phyloP scores from a whole-genome alignment of 2,113 vertebrate species.

The Phaethornis superciliosus region DNA sequence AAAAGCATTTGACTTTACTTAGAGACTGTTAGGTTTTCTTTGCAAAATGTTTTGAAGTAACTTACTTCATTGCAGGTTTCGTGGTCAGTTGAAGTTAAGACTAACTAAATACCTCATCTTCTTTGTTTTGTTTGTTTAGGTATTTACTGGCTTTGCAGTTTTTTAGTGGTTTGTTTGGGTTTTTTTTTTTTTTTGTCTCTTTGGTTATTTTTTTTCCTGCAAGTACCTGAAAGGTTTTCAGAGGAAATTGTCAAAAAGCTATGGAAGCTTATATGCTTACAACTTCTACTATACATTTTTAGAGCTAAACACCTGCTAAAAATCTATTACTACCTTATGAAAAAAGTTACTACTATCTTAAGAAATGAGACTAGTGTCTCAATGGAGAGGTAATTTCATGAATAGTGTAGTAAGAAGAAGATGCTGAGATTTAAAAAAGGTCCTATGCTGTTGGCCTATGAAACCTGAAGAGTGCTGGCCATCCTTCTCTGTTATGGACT shows the following conservation, averaged over 20 bases:
- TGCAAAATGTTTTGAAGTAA: not conserved
- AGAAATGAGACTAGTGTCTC: not conserved
- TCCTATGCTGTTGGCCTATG: not conserved
- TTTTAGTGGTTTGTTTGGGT: no score
- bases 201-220: not conserved
- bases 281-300: not conserved
- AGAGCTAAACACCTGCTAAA: not conserved
- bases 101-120: not conserved
- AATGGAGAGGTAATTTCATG: not conserved
- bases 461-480: not conserved
- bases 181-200: no score
- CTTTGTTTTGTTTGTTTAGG: no score
- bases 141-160: no score
- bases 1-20: not conserved
- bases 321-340: not conserved
- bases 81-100: not conserved
- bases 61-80: not conserved
- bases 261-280: not conserved
- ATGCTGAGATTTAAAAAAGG: not conserved
- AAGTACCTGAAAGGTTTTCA: not conserved
- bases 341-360: not conserved
- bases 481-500: not conserved
- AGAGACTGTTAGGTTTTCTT: not conserved
- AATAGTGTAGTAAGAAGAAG: not conserved
- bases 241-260: not conserved